phyloP scores from a whole-genome alignment of 1,140 invertebrate species.

The Mactra quadrangularis region DNA sequence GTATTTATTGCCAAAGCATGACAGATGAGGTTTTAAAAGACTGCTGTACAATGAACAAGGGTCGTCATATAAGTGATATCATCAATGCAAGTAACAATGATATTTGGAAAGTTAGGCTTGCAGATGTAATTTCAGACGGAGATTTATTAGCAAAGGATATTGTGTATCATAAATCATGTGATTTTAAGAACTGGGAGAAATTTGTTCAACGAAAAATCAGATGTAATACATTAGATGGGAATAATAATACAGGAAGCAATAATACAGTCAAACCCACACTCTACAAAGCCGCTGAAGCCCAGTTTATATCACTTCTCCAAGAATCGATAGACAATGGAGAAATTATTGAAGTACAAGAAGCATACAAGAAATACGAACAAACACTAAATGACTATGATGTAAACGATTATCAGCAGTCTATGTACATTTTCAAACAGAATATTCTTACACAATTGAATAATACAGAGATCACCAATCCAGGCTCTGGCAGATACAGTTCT shows the following conservation, averaged over 20 bases:
- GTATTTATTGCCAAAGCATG: not conserved
- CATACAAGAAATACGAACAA: not conserved
- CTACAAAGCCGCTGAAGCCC: not conserved
- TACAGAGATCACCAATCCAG: not conserved
- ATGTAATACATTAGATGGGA: not conserved
- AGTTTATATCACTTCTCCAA: not conserved
- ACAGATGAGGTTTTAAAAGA: not conserved
- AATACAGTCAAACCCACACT: not conserved
- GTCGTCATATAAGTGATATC: not conserved
- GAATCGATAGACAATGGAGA: not conserved
- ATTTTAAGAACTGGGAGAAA: not conserved
- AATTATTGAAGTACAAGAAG: not conserved
- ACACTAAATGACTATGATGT: not conserved
- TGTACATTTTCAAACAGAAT: not conserved
- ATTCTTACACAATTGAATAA: not conserved
- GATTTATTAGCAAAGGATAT: not conserved
- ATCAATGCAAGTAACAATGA: not conserved
- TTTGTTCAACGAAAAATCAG: not conserved
- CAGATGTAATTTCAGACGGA: not conserved
- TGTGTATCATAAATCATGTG: not conserved
- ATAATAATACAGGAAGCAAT: not conserved
- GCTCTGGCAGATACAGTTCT: not conserved
- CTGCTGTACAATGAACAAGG: not conserved
- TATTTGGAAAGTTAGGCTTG: not conserved
- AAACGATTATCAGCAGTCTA: not conserved